These are phyloP conservation scores for Volucella bombylans DNA, from an alignment of 2,888 invertebrate genomes.

Conservation along the genomic window DNA sequence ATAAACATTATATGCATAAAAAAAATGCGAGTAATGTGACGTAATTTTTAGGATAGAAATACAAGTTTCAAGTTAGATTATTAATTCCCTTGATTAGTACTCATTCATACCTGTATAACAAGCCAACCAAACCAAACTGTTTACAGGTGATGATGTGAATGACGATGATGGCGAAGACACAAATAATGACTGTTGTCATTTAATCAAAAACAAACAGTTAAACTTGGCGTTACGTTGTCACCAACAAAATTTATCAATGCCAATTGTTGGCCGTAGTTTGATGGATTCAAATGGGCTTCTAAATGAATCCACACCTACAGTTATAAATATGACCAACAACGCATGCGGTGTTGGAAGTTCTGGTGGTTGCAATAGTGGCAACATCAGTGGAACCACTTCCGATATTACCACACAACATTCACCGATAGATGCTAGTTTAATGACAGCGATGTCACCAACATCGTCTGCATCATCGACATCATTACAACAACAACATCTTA, in stretches of 20 bases:
- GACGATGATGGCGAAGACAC: slow-evolving; percentile 75
- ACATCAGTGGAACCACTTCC: slow-evolving; percentile 30
- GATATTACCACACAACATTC: slow-evolving; percentile 38
- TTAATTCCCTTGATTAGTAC: slow-evolving; percentile 59
- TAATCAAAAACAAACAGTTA: slow-evolving; percentile 79
- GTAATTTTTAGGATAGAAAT: slow-evolving; percentile 63
- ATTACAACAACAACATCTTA: slow-evolving; percentile 70
- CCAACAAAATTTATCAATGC: slow-evolving; percentile 76
- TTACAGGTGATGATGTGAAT: slow-evolving; percentile 80
- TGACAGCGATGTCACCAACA: slow-evolving; percentile 78
- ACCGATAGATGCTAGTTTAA: slow-evolving; percentile 53
- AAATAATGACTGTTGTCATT: slow-evolving; percentile 78
- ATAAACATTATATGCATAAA: slow-evolving; percentile 48
- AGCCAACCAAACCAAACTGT: slow-evolving; percentile 77
- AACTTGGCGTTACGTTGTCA: slow-evolving; percentile 80
- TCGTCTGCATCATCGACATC: slow-evolving; percentile 76
- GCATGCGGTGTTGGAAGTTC: slow-evolving; percentile 62
- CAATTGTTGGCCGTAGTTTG: slow-evolving; percentile 72
- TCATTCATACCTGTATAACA: slow-evolving; percentile 71
- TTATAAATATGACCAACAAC: slow-evolving; percentile 75
- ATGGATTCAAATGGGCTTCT: slow-evolving; percentile 75
- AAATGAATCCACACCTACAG: slow-evolving; percentile 76
- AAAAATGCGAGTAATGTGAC: slow-evolving; percentile 46
- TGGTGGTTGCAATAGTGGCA: slow-evolving; percentile 38
- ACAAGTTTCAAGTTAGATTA: slow-evolving; percentile 64